Evolutionary conservation across 2,797 vertebrate genomes (phyloP).

Genomic region (Ataeniobius toweri): DNA sequence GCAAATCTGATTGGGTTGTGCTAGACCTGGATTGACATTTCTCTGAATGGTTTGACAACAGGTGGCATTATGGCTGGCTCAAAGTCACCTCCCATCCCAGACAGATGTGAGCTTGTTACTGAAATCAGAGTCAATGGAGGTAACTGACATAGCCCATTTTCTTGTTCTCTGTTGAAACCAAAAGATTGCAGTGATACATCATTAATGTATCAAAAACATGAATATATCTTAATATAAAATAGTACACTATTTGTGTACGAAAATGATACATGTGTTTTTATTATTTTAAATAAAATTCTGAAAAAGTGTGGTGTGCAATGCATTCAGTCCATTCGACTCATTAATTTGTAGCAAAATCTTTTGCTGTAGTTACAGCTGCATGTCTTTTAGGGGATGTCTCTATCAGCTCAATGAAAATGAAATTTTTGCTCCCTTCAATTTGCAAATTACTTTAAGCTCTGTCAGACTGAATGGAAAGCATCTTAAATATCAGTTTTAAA

Average conservation of each 20-base stretch:
- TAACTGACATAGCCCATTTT: slow-evolving; percentile 1
- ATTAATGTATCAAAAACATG: neutral
- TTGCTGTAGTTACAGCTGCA: too few relatives aligned
- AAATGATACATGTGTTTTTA: too few relatives aligned
- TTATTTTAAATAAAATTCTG: too few relatives aligned
- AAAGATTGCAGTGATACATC: neutral
- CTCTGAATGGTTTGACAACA: slow-evolving; percentile 43
- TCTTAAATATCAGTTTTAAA: neutral
- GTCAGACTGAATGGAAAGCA: neutral
- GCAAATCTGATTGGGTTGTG: slow-evolving; percentile 45
- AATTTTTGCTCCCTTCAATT: too few relatives aligned
- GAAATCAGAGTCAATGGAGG: slow-evolving; percentile 18
- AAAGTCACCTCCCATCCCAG: slow-evolving; percentile 41
- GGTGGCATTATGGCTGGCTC: slow-evolving; percentile 32
- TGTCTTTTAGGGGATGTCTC: too few relatives aligned
- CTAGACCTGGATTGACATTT: slow-evolving; percentile 34
- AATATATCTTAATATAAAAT: neutral
- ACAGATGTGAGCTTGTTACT: slow-evolving; percentile 28
- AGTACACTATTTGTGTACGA: too few relatives aligned
- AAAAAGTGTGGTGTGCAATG: too few relatives aligned
- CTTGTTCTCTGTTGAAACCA: neutral
- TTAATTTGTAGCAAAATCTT: too few relatives aligned
- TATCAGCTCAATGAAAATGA: too few relatives aligned
- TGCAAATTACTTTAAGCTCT: neutral
- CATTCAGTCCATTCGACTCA: too few relatives aligned